Evolutionary conservation across 2,113 vertebrate species (phyloP).

Genomic region (Elachura formosa): DNA sequence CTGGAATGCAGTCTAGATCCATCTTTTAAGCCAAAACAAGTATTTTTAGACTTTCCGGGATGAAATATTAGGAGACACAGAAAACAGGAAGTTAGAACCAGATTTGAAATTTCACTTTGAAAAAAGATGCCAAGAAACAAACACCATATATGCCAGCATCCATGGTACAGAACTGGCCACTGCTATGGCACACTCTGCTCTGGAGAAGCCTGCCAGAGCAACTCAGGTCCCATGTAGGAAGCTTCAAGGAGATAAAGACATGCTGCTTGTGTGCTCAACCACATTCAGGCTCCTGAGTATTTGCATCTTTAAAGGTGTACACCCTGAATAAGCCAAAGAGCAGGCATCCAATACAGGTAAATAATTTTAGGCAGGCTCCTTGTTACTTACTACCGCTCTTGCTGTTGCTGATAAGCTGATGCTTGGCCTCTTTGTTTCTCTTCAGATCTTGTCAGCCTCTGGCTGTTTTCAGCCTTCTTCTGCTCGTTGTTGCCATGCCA

Average conservation of each 20-base stretch:
- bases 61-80: not conserved
- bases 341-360: rapidly evolving
- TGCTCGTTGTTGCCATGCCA: not conserved
- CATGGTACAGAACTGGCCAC: rapidly evolving
- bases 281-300: not conserved
- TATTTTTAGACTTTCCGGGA: not conserved
- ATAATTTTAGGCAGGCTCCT: not conserved
- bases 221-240: rapidly evolving
- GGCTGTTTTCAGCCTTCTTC: not conserved
- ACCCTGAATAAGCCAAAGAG: not conserved
- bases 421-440: not conserved
- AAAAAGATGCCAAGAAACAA: not conserved
- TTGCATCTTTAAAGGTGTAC: not conserved
- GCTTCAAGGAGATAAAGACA: not conserved
- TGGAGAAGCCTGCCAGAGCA: not conserved
- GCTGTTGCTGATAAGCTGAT: not conserved
- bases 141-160: rapidly evolving
- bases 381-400: not conserved
- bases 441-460: not conserved
- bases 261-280: not conserved
- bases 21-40: not conserved
- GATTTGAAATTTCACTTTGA: not conserved
- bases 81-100: not conserved
- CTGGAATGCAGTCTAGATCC: not conserved
- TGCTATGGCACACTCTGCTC: rapidly evolving